These are phyloP conservation scores for Leucozona laternaria DNA, from an alignment of 2,888 invertebrate species.

Conservation along the genomic window DNA sequence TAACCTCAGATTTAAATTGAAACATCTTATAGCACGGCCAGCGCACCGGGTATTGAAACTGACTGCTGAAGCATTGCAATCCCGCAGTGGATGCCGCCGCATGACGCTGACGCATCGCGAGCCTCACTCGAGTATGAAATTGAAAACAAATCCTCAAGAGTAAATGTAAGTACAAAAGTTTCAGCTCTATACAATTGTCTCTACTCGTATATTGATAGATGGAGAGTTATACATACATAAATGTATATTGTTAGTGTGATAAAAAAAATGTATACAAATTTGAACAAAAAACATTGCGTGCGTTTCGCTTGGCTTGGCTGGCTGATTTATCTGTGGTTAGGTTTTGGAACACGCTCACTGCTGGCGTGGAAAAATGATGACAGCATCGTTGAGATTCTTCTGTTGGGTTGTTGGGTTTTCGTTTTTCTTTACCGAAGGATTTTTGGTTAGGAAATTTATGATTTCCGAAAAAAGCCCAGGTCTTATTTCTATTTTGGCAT, in stretches of 20 bases:
- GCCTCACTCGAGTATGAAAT: constrained; percentile 67
- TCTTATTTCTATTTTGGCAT: too few relatives aligned
- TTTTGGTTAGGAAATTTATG: not conserved
- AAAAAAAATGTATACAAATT: constrained; percentile 35
- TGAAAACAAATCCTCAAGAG: constrained; percentile 65
- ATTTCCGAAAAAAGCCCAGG: not conserved
- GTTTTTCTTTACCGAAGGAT: not conserved
- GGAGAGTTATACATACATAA: not conserved
- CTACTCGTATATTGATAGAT: not conserved
- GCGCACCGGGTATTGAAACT: constrained; percentile 10
- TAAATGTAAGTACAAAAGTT: constrained; percentile 6
- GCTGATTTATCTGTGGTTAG: constrained; percentile 34
- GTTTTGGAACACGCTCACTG: constrained; percentile 9
- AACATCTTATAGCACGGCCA: constrained; percentile 57
- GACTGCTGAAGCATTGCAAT: constrained; percentile 49
- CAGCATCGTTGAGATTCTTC: not conserved
- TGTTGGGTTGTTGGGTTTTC: not conserved
- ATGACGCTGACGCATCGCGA: constrained; percentile 16
- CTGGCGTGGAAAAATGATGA: constrained; percentile 5
- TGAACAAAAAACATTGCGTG: constrained; percentile 53
- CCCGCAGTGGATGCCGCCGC: not conserved
- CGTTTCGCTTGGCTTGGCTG: constrained; percentile 57
- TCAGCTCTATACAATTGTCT: not conserved
- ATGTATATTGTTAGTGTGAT: constrained; percentile 42
- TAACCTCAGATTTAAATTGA: constrained; percentile 69